Evolutionary conservation across 2,797 vertebrate genomes (phyloP).

Genomic region (Lophius americanus): DNA sequence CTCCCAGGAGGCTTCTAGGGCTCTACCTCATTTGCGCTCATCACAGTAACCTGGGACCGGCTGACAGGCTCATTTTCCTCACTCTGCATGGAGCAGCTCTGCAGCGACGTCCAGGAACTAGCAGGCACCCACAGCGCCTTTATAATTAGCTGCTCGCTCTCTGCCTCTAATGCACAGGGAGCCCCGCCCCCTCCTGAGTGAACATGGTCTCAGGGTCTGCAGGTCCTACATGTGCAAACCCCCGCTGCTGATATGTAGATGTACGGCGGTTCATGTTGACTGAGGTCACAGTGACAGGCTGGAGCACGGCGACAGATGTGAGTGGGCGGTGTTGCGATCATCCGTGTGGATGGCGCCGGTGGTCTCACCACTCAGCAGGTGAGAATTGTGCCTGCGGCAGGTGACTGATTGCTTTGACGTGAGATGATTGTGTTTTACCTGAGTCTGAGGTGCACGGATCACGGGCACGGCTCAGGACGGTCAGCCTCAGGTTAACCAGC

Average conservation of each 20-base stretch:
- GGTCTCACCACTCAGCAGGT: conserved; percentile 72
- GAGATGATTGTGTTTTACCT: conserved; percentile 77
- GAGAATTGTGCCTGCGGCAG: conserved; percentile 74
- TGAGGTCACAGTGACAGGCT: conserved; percentile 44
- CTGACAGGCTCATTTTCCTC: conserved; percentile 82
- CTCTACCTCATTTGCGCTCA: conserved; percentile 84
- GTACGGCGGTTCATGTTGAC: conserved; percentile 38
- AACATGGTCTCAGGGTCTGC: conserved; percentile 33
- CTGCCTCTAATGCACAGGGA: conserved; percentile 62
- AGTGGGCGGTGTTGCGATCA: conserved; percentile 19
- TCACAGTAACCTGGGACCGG: conserved; percentile 70
- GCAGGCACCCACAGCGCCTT: conserved; percentile 72
- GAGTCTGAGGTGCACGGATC: conserved; percentile 55
- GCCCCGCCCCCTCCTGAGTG: conserved; percentile 30
- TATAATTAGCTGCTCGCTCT: conserved; percentile 82
- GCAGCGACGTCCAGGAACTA: conserved; percentile 65
- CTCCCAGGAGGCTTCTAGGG: conserved; percentile 66
- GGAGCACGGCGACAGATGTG: conserved; percentile 52
- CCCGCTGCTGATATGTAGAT: conserved; percentile 52
- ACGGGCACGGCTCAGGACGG: conserved; percentile 45
- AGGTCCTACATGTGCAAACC: conserved; percentile 32
- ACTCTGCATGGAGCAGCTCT: conserved; percentile 72
- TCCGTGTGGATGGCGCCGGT: conserved; percentile 29
- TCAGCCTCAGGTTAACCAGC: conserved; percentile 17
- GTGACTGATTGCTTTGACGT: conserved; percentile 81